Base-by-base conservation (phyloP, 2,888 invertebrate species). In the Brenthis hecate region DNA sequence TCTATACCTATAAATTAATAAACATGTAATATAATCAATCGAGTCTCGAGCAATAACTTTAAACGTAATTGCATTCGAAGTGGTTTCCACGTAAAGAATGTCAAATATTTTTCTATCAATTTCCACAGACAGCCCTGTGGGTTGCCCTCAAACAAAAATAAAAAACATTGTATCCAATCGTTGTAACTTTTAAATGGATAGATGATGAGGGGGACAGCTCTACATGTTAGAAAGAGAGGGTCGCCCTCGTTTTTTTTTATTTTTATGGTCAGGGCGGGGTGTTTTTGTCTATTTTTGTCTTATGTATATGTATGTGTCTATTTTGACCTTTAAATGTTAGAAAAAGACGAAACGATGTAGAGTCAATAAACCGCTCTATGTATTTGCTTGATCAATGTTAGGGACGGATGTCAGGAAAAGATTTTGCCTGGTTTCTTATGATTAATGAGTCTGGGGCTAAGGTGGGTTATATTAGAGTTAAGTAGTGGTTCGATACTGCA, bases 101-200 rank as follows among this genome's bases (percentile, higher is more conserved):
- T 43, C 36, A 43, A 43, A 43, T 43, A 43, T 43, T 43, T 43
- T 8, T 43, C 14, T 23, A 48, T 13, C 2, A 43, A 19, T 54
- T 13, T 8, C 23, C 55, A 5, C 4, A 13, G 60, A 60, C 60
- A 60, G n/a, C 60, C 60, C 50, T 60, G 53, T 60, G 32, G 51
- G 11, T 16, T 28, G 56, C 65, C 69, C 68, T 64, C n/a, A 53
- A 57, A 65, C 43, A 68, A 62, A 70, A 64, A 64, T 63, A 69
- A 55, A 63, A 66, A 63, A 62, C 65, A 60, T 60, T 66, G 66
- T 66, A 56, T 61, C 66, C 70, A 70, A 70, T 66, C 66, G 55
- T 57, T 57, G 66, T 66, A 66, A 61, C 69, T 58, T 60, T 58
- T 56, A 66, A 66, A 57, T 58, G 66, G 57, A 70, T 71, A 71